Base-by-base conservation (phyloP, 2,797 vertebrate species). In the Tokudaia muenninki region DNA sequence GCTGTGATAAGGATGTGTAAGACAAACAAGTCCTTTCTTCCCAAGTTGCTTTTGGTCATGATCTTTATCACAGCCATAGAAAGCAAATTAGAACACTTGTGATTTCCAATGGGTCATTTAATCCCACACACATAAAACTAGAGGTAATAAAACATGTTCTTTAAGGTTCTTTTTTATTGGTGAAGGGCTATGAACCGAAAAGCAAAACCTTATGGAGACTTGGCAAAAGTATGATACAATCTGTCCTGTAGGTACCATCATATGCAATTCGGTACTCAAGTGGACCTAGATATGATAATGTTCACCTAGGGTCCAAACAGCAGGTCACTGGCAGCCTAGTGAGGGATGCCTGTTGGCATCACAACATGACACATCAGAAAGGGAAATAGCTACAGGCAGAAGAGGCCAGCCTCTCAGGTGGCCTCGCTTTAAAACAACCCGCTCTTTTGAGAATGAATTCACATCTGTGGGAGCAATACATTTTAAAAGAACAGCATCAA, bases 121-220 rank as follows among this genome's bases (percentile, higher is more conserved):
- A 79, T 61, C 26, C 90, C 67, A 1, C 8, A 50, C 4, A 9
- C 4, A 29, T 59, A 61, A 95, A 84, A 55, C 22, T 84, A 83
- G 44, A 92, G 78, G 79, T 26, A 47, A 19, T 1, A 26, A 5
- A 12, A 37, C 47, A 24, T 81, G 44, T 17, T 84, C 80, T 72
- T 63, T 50, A 86, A 87, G 59, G 10, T 12, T 67, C 14, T n/a
- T 87, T 90, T 86, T 61, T n/a, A 70, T 24, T 83, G 50, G 17
- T 75, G 57, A 79, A 94, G 90, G 59, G 75, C 74, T 84, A 26
- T n/a, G 34, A 65, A 21, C 41, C 67, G 91, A 5, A 70, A 83
- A 83, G 87, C 87, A 82, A 81, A 63, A 29, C 50, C 65, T 92
- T 57, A 72, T 21, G 19, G 88, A 90, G 31, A 81, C 90, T 93